These are phyloP conservation scores for Momotus momota DNA, from an alignment of 2,797 vertebrate species.

Conservation along the genomic window DNA sequence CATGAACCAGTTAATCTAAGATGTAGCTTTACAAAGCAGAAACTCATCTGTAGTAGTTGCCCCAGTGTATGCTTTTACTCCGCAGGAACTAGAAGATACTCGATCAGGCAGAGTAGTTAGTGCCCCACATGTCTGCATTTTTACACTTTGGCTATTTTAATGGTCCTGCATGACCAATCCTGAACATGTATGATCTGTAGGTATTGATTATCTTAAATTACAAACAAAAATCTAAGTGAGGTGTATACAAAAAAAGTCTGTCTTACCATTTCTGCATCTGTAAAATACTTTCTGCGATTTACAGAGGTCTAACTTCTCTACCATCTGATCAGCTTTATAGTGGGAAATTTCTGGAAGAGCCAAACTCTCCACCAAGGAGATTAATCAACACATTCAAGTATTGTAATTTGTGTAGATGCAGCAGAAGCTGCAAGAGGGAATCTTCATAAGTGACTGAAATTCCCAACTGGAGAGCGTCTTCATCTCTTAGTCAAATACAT, in stretches of 20 bases:
- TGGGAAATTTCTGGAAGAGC: neutral
- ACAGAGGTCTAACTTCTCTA: neutral
- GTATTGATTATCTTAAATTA: neutral
- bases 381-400: neutral
- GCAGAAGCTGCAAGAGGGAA: neutral
- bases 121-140: neutral
- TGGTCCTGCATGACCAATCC: neutral
- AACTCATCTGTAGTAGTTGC: neutral
- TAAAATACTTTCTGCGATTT: neutral
- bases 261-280: neutral
- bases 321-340: neutral
- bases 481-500: neutral
- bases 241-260: neutral
- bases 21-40: neutral
- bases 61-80: neutral
- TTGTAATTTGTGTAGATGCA: neutral
- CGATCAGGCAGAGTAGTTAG: neutral
- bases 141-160: neutral
- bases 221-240: neutral
- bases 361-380: neutral
- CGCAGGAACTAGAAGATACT: neutral
- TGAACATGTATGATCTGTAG: neutral
- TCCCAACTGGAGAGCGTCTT: neutral
- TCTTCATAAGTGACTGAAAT: neutral
- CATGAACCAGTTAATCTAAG: neutral